Conservation (phyloP, 2,113 vertebrate genomes). For the Chaenocephalus aceratus region DNA sequence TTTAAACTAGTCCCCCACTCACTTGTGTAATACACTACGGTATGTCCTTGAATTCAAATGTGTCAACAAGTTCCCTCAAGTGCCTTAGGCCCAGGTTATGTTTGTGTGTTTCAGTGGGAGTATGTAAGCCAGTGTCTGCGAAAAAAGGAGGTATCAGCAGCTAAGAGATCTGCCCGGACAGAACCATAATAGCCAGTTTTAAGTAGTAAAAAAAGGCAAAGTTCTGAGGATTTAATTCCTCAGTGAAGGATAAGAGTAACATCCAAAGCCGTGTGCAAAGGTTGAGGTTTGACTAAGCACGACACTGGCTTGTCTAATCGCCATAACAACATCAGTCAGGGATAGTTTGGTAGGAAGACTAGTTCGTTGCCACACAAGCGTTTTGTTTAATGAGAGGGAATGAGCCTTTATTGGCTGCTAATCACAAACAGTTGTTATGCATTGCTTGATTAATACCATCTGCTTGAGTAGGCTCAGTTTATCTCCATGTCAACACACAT, state of each 20-base stretch:
- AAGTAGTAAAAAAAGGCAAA: constrained; percentile 7
- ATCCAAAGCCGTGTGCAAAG: constrained; percentile 11
- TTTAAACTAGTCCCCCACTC: no score
- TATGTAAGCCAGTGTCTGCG: no score
- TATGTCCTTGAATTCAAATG: no score
- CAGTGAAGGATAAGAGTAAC: constrained; percentile 5
- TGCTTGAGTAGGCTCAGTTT: constrained; percentile 65
- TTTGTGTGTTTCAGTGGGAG: no score
- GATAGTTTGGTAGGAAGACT: constrained; percentile 10
- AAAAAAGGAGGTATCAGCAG: no score
- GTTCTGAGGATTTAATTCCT: neutral
- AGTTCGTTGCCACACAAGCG: constrained; percentile 30
- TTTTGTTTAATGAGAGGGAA: constrained; percentile 52
- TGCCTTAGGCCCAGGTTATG: no score
- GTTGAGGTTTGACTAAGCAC: constrained; percentile 32
- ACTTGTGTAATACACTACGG: no score
- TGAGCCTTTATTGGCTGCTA: constrained; percentile 33
- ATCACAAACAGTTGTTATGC: constrained; percentile 67
- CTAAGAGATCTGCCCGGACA: no score
- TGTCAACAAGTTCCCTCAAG: no score
- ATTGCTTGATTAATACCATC: constrained; percentile 75
- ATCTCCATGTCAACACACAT: constrained; percentile 74
- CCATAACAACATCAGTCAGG: constrained; percentile 27
- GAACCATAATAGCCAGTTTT: neutral
- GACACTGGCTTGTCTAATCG: constrained; percentile 31